Evolutionary conservation across 1,140 invertebrate species (phyloP).

Genomic region (Mizuhopecten yessoensis): DNA sequence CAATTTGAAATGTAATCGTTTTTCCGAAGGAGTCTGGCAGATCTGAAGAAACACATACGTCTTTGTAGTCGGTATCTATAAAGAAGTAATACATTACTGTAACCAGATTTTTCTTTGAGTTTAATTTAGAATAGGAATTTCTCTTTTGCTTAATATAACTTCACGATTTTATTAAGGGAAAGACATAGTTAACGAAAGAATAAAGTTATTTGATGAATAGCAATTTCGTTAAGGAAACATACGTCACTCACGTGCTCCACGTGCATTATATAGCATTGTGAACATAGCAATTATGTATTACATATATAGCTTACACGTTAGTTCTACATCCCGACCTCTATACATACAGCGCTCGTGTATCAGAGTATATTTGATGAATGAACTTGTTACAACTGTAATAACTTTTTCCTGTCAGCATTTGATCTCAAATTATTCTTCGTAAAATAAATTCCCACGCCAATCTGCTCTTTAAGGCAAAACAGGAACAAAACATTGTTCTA

Average conservation of each 20-base stretch:
- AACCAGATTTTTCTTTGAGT: neutral
- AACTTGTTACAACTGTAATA: neutral
- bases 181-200: neutral
- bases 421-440: neutral
- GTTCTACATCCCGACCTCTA: neutral
- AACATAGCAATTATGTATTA: neutral
- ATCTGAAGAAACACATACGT: neutral
- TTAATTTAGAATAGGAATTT: neutral
- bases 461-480: neutral
- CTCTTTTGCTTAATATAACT: slow-evolving; percentile 35
- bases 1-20: neutral
- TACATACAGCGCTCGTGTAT: too few species aligned
- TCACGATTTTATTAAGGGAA: neutral
- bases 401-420: neutral
- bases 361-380: neutral
- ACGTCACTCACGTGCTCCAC: neutral
- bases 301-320: too few species aligned
- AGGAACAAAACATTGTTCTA: too few species aligned
- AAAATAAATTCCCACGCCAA: neutral
- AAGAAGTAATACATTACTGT: neutral
- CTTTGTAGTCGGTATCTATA: neutral
- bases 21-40: neutral
- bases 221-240: too few species aligned
- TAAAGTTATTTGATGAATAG: too few species aligned
- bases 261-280: neutral